Evolutionary conservation across 2,797 vertebrate species (phyloP), one percentile per base, ranked within the genome.

Genomic region (Carapus acus): DNA sequence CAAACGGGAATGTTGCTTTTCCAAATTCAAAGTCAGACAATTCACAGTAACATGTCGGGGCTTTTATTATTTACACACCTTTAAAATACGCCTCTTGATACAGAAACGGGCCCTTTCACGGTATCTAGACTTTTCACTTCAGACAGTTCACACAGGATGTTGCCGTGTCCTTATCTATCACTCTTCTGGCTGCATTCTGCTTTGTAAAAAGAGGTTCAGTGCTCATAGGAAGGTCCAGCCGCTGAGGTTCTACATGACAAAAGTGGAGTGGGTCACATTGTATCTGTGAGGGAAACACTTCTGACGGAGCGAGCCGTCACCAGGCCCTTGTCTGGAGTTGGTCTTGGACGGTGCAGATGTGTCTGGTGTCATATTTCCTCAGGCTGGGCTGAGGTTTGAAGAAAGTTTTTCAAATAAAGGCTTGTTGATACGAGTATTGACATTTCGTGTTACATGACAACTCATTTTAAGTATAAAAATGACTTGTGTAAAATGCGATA

Each of bases 341-440:
- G 50, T 54, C 55, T 48, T 43, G 54, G 37, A 36, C 24, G 38
- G 50, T 50, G 61, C 42, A 52, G 48, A 53, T 40, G 19, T 15
- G 13, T 53, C 7, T 45, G 62, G 21, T 48, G 43, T 59, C 29
- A 43, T 24, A 54, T 63, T 65, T 63, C 40, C 54, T 75, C 58
- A 54, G 24, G 64, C 17, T 49, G 43, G 65, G 61, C 24, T 53
- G 53, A 29, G 48, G 43, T 58, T 65, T 49, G 45, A 54, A 59
- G 68, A 42, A 52, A 65, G 61, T 77, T 77, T 80, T 79, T 72
- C 62, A 71, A 80, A 78, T 85, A 86, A 86, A 84, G 53, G 72
- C 62, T 65, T 77, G 62, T 74, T 76, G 43, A 74, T 63, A 78
- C 52, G 77, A 40, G 53, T 48, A 0, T 8, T 2, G 8, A 27